A percentile compares a stretch with the other conserved stretches of the same genome.
Conservation (phyloP, 2,797 vertebrate species). For the Chiroxiphia lanceolata region DNA sequence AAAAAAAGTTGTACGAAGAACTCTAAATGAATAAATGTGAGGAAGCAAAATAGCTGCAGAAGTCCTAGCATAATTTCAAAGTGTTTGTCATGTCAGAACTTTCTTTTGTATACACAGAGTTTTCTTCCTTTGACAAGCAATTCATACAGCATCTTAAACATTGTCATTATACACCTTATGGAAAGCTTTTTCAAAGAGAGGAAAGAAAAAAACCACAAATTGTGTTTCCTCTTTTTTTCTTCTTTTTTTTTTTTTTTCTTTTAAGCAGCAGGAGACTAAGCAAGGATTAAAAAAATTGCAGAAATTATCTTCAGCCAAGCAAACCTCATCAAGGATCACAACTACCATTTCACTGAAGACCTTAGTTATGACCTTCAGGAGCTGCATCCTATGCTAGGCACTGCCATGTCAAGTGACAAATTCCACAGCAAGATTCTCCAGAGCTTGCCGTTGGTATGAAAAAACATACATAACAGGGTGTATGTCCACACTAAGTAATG, state of each 20-base stretch:
- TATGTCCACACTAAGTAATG: neutral
- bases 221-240: neutral
- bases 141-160: neutral
- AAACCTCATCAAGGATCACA: neutral
- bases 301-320: neutral
- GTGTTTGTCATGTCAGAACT: neutral
- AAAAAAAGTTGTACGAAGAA: neutral
- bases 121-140: neutral
- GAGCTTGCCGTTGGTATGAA: neutral
- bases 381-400: neutral
- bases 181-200: neutral
- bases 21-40: neutral
- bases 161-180: neutral
- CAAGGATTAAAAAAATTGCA: neutral
- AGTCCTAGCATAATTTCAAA: neutral
- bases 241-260: neutral
- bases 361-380: neutral
- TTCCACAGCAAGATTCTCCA: neutral
- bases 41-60: neutral
- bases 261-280: neutral
- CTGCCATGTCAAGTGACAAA: neutral
- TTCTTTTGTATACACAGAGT: neutral
- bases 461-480: accelerated
- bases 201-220: neutral
- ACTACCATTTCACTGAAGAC: neutral